Evolutionary conservation across 2,888 invertebrate species (phyloP), one percentile per base, ranked within the genome.

Genomic region (Miltochrista miniata): DNA sequence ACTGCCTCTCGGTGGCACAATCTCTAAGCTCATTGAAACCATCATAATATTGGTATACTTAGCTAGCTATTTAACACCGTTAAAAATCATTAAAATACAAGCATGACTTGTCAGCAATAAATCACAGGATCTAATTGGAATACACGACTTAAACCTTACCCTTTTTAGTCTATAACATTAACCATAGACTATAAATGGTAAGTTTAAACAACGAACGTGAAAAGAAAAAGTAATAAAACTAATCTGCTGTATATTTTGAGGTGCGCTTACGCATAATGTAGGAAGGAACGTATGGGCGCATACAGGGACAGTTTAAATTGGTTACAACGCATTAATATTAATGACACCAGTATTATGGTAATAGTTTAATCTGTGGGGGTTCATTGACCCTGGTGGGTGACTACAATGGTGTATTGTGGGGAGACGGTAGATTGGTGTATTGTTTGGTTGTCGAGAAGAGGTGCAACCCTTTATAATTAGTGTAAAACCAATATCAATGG

Each of bases 271-370:
- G 36, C 45, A 38, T 14, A 38, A 37, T 13, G 33, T 37, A 11
- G 24, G 2, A 24, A 11, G 24, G 2, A 24, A 24, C 18, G 18
- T 24, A 24, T 24, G 24, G 18, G 29, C 45, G 24, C 14, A 15
- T 34, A 15, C 43, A 52, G 41, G 55, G 68, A 64, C 66, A 68
- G 42, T 64, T 61, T 68, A 70, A 68, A 68, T 64, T 60, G 67
- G 67, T 62, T 59, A 64, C 67, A 41, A 47, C 44, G 45, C 60
- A 70, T 70, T 68, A 64, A 70, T 70, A 70, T 67, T 67, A 61
- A 67, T 67, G 61, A 2, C 48, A 37, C 47, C 53, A 46, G 62
- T 49, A 51, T 64, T 69, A 69, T 69, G 70, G 48, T 69, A 67
- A 68, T 65, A 15, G 29, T 42, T 45, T 61, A 68, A 67, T 67